These are phyloP conservation scores for Haliclystus octoradiatus DNA, from an alignment of 30 jellyfish, hydroid and myxozoan species.

Conservation along the genomic window DNA sequence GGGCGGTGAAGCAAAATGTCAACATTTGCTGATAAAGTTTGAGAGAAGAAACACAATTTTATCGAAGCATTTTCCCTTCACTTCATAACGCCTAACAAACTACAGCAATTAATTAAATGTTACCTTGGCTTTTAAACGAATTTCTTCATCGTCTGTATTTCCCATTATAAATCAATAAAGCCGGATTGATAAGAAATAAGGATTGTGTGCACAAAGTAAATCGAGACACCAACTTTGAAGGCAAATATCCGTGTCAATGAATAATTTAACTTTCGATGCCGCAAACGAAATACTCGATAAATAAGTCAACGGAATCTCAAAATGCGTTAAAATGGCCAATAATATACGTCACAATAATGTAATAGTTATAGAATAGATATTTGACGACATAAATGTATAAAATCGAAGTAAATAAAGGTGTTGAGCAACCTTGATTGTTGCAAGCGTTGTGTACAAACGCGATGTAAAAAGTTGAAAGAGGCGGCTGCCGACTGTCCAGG, in stretches of 20 bases:
- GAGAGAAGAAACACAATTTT: too few species aligned
- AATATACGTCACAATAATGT: not conserved
- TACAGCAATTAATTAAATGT: too few species aligned
- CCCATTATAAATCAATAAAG: not conserved
- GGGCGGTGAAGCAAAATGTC: too few species aligned
- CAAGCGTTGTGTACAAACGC: not conserved
- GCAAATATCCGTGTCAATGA: not conserved
- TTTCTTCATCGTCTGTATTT: not conserved
- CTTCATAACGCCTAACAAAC: too few species aligned
- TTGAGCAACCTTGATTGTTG: not conserved
- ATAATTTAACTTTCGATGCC: not conserved
- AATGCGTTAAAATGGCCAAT: too few species aligned
- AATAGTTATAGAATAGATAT: not conserved
- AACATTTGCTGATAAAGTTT: too few species aligned
- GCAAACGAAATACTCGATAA: too few species aligned
- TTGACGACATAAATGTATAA: not conserved
- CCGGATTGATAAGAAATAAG: too few species aligned
- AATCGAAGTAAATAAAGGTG: not conserved
- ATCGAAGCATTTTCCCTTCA: too few species aligned
- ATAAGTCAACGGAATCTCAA: too few species aligned
- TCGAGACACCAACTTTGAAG: too few species aligned
- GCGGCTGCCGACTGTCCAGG: not conserved
- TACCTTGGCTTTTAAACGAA: not conserved
- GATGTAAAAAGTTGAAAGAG: not conserved
- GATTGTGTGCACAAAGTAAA: too few species aligned